Evolutionary conservation across 2,797 vertebrate species (phyloP).

Genomic region (Lepilemur ruficaudatus): DNA sequence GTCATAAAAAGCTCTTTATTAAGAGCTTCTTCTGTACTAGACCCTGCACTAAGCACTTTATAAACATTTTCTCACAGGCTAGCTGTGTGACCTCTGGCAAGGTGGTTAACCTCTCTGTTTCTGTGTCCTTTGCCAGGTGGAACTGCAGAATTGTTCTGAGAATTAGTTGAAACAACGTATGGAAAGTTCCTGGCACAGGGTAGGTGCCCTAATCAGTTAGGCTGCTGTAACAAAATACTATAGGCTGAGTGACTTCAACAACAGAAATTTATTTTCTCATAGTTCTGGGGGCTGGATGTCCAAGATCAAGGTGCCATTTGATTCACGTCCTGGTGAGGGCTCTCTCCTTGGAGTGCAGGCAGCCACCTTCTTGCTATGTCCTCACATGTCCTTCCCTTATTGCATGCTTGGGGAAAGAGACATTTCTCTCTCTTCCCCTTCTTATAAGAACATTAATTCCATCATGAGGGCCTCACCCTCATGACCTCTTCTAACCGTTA

Average conservation of each 20-base stretch:
- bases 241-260: not conserved
- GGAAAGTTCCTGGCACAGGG: not conserved
- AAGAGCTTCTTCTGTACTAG: not conserved
- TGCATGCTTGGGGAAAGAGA: not conserved
- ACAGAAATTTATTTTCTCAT: not conserved
- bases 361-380: not conserved
- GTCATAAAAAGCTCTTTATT: not conserved
- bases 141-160: not conserved
- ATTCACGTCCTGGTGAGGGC: not conserved
- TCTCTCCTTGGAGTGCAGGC: not conserved
- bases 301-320: not conserved
- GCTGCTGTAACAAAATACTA: not conserved
- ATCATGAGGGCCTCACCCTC: not conserved
- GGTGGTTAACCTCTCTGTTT: not conserved
- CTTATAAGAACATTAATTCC: not conserved
- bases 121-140: not conserved
- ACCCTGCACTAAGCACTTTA: not conserved
- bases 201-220: not conserved
- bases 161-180: not conserved
- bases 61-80: not conserved
- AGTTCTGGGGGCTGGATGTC: not conserved
- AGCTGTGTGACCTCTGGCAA: not conserved
- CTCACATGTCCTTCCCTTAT: not conserved
- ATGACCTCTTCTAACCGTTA: not conserved
- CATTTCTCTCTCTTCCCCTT: not conserved